phyloP scores from a whole-genome alignment of 2,888 invertebrate species.

The Lacanobia wlatinum region DNA sequence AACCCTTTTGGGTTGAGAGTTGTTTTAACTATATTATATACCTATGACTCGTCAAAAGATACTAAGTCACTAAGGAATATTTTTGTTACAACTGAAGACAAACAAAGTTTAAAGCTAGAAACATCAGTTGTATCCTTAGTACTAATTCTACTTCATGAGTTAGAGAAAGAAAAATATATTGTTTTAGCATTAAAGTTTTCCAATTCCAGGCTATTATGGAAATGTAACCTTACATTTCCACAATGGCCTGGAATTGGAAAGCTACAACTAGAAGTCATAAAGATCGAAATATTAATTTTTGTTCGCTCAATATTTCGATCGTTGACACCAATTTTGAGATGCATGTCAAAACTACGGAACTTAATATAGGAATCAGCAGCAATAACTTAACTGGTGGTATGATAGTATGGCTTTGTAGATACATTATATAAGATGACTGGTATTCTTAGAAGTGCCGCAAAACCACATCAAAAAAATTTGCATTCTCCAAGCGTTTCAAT shows the following conservation, averaged over 20 bases:
- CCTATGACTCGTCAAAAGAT: slow-evolving; percentile 4
- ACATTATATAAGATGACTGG: not conserved
- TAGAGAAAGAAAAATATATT: not conserved
- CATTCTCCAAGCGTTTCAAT: slow-evolving; percentile 29
- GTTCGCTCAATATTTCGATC: too few relatives aligned
- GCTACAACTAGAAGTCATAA: not conserved
- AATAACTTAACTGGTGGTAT: not conserved
- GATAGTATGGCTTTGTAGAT: not conserved
- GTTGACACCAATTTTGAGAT: not conserved
- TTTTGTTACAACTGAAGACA: not conserved
- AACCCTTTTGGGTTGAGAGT: too few relatives aligned
- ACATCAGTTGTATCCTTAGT: slow-evolving; percentile 1
- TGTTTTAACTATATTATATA: too few relatives aligned
- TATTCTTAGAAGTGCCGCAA: slow-evolving; percentile 3
- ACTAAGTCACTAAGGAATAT: not conserved
- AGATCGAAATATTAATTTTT: too few relatives aligned
- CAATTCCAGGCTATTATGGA: too few relatives aligned
- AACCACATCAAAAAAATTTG: slow-evolving; percentile 19
- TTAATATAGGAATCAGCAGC: not conserved
- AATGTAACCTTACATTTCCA: not conserved
- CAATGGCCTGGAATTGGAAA: not conserved
- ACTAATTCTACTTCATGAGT: not conserved
- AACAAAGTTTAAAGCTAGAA: not conserved
- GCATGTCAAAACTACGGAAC: not conserved
- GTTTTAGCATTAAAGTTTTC: not conserved